phyloP scores from a whole-genome alignment of 2,113 vertebrate genomes.

The Fulica atra region DNA sequence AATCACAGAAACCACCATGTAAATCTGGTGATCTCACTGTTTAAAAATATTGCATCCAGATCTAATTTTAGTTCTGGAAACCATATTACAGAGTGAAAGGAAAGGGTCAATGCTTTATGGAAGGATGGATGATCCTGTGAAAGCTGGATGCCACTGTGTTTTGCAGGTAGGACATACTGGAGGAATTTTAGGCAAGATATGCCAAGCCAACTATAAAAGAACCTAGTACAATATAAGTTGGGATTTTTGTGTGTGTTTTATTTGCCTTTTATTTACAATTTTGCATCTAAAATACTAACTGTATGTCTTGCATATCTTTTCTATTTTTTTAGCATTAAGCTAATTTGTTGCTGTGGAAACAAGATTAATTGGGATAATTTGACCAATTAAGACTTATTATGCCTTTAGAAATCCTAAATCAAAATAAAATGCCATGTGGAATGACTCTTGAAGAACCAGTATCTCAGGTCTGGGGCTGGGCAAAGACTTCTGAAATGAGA shows the following conservation, averaged over 20 bases:
- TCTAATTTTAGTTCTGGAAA: background rate
- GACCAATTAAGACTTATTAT: background rate
- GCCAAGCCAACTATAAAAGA: background rate
- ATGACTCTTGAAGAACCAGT: background rate
- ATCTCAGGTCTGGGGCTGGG: background rate
- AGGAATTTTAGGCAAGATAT: background rate
- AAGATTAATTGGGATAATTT: background rate
- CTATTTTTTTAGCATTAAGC: background rate
- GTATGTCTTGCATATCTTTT: background rate
- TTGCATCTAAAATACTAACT: background rate
- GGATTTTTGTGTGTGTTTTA: background rate
- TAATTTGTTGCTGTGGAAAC: background rate
- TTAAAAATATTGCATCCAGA: background rate
- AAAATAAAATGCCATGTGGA: background rate
- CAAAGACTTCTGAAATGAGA: background rate
- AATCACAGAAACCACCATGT: background rate
- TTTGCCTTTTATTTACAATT: background rate
- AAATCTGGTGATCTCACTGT: background rate
- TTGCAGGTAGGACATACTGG: background rate
- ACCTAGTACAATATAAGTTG: background rate
- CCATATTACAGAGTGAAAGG: background rate
- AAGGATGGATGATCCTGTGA: background rate
- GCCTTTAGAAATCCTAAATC: background rate
- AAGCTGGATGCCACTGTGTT: background rate
- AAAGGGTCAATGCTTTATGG: background rate